Conservation (phyloP, 2,888 invertebrate species). For the Ethmia dodecea region DNA sequence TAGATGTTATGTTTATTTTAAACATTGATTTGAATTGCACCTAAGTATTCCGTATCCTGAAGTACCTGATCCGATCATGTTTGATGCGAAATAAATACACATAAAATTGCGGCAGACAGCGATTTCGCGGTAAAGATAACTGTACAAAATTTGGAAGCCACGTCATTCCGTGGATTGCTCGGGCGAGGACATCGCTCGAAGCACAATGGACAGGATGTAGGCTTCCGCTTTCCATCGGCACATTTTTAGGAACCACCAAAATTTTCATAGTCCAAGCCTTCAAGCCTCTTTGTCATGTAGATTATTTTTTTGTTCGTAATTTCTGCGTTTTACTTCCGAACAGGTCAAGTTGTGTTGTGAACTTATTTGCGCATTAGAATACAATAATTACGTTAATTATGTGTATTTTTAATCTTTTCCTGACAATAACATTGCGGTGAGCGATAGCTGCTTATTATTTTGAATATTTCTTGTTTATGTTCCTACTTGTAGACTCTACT, state of each 20-base stretch:
- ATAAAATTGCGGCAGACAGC: constrained; percentile 32
- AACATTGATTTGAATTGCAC: no score
- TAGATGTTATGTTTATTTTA: no score
- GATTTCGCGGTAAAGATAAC: constrained; percentile 63
- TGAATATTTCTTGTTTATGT: no score
- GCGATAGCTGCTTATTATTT: no score
- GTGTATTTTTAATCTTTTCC: background rate
- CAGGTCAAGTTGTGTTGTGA: background rate
- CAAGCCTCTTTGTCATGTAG: constrained; percentile 59
- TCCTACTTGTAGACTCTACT: no score
- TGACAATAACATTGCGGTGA: constrained; percentile 7
- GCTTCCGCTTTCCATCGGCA: constrained; percentile 66
- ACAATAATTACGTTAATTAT: background rate
- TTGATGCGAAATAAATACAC: no score
- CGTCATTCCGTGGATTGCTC: constrained; percentile 53
- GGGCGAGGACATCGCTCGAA: constrained; percentile 66
- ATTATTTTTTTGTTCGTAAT: constrained; percentile 28
- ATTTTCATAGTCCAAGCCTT: constrained; percentile 64
- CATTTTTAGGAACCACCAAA: constrained; percentile 71
- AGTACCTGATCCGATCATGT: background rate
- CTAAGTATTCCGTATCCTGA: background rate
- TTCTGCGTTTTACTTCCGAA: constrained; percentile 5
- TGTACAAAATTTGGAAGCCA: constrained; percentile 54
- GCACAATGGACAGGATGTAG: constrained; percentile 58
- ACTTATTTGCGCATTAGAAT: background rate